Evolutionary conservation across 2,888 invertebrate genomes (phyloP), one percentile per base, ranked within the genome.

Genomic region (Platycheirus albimanus): DNA sequence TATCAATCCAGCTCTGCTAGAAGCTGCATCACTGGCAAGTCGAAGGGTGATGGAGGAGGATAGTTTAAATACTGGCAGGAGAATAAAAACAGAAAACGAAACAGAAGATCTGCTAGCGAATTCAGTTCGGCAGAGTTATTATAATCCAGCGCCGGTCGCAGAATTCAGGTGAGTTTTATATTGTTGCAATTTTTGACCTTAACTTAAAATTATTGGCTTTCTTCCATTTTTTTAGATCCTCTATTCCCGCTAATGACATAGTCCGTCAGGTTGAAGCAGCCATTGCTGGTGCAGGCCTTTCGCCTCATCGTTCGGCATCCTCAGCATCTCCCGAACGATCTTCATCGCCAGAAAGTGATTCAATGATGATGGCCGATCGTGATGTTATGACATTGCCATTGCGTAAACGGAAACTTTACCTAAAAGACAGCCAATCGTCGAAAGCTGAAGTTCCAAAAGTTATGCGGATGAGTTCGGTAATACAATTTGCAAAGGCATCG

Each of bases 401-500:
- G 3, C 92, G 96, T 77, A 97, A 96, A 90, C 93, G 96, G 78
- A 96, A 95, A 90, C 93, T 95, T 93, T 96, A 94, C 89, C 93
- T 93, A 90, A 94, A 93, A 75, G 91, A 94, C 92, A 87, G 94
- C 92, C 94, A 76, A 87, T 87, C 83, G 7, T 28, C 69, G 24
- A 75, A 91, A 91, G 63, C 56, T 19, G 84, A 85, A 38, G 85
- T 85, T 70, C 76, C 87, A 51, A 90, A 90, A 84, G 89, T 90
- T 71, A 89, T 91, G 86, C 90, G 93, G 70, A 91, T 92, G 89
- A 94, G 92, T 88, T 96, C 97, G 2, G 97, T 97, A 56, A 97
- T 97, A 89, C 96, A 96, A 86, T 97, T 96, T 89, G 97, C 97
- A 15, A 94, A 94, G 85, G 94, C 96, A 87, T 92, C 92, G 89